phyloP scores from a whole-genome alignment of 2,888 invertebrate genomes.

The Fragum fragum region DNA sequence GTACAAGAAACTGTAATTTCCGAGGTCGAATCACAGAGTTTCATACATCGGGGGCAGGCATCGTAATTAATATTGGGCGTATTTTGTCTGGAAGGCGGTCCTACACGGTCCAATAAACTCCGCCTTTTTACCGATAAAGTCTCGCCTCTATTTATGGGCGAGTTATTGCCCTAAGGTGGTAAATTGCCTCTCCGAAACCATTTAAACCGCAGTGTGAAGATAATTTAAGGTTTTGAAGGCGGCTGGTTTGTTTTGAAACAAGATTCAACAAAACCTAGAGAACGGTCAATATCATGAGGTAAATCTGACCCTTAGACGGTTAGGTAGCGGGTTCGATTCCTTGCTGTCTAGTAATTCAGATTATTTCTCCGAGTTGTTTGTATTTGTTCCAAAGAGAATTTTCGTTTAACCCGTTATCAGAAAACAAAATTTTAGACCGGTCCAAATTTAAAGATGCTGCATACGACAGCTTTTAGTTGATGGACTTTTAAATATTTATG shows the following conservation, averaged over 20 bases:
- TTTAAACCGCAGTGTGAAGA: constrained; percentile 29
- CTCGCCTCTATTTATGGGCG: neutral
- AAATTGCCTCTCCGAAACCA: constrained; percentile 19
- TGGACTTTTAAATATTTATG: too few species aligned
- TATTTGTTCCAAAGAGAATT: too few species aligned
- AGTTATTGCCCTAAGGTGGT: constrained; percentile 24
- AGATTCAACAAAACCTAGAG: constrained; percentile 6
- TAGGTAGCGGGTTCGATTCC: too few species aligned
- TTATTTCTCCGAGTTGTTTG: too few species aligned
- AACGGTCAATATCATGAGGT: too few species aligned
- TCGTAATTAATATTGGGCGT: constrained; percentile 1
- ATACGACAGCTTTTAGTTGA: too few species aligned
- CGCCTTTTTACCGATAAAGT: constrained; percentile 2
- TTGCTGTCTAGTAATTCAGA: too few species aligned
- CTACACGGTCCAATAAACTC: neutral
- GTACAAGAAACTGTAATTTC: neutral
- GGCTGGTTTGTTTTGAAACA: constrained; percentile 17
- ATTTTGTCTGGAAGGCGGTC: constrained; percentile 20
- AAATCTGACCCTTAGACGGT: too few species aligned
- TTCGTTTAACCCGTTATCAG: too few species aligned
- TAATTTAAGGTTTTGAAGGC: constrained; percentile 22
- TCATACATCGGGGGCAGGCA: neutral
- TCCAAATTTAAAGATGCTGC: too few species aligned
- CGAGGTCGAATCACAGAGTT: neutral
- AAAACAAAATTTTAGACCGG: too few species aligned